These are phyloP conservation scores for Thinocorus orbignyianus DNA, from an alignment of 2,113 vertebrate species.

Conservation along the genomic window DNA sequence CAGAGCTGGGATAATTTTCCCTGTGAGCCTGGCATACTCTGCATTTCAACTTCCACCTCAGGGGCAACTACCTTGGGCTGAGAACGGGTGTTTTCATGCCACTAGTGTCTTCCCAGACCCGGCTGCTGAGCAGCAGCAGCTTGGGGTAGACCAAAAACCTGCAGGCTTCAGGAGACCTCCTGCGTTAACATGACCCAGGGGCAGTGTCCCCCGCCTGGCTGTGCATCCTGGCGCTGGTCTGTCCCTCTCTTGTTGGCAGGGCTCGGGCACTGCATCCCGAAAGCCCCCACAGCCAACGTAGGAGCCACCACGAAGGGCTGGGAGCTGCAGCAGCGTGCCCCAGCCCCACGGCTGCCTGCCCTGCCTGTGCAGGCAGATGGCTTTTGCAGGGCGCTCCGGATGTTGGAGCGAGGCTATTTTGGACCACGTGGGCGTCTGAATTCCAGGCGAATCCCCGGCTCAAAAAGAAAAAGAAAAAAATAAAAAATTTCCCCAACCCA, in stretches of 20 bases:
- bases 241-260: background rate
- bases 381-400: conserved; percentile 57
- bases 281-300: background rate
- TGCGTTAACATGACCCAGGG: rapidly evolving
- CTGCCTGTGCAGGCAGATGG: conserved; percentile 50
- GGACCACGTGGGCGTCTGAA: conserved; percentile 66
- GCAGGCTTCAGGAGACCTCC: background rate
- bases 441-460: conserved; percentile 57
- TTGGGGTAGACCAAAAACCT: background rate
- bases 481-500: background rate
- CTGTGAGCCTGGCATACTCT: background rate
- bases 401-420: conserved; percentile 60
- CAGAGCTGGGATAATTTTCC: background rate
- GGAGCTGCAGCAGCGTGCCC: background rate
- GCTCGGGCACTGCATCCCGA: rapidly evolving
- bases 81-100: background rate
- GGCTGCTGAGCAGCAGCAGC: background rate
- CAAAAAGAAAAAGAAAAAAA: background rate
- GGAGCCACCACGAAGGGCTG: background rate
- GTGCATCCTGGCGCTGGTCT: rapidly evolving
- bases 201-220: background rate
- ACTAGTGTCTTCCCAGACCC: background rate
- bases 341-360: background rate
- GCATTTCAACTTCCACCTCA: background rate
- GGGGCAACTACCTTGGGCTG: background rate